Percentiles rank a stretch among this genome's conserved stretches.
Evolutionary conservation across 2,113 vertebrate genomes (phyloP).

Genomic region (Phyllopteryx taeniolatus): DNA sequence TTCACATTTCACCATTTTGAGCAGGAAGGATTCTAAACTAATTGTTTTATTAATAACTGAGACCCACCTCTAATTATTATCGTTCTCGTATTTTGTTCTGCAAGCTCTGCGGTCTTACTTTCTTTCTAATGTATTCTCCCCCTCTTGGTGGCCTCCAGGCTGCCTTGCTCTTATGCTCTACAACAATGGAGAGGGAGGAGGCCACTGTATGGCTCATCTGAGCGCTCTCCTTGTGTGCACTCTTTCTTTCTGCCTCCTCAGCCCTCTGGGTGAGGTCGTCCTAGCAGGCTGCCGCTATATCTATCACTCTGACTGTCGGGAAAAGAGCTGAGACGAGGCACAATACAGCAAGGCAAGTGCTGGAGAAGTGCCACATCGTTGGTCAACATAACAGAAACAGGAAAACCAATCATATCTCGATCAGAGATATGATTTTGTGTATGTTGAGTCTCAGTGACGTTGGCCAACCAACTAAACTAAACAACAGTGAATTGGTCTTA

Average conservation of each 20-base stretch:
- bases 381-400: not conserved
- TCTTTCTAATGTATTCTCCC: conserved; percentile 61
- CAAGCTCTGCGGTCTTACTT: conserved; percentile 14
- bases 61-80: not conserved
- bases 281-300: conserved; percentile 49
- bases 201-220: conserved; percentile 64
- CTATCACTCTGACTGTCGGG: conserved; percentile 21
- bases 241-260: conserved; percentile 28
- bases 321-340: conserved; percentile 33
- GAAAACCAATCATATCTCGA: not conserved
- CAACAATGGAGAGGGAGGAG: conserved; percentile 67
- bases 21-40: too few species aligned
- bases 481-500: too few species aligned
- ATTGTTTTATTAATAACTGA: too few species aligned
- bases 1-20: too few species aligned
- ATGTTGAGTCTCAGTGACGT: not conserved
- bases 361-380: conserved; percentile 13
- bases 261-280: conserved; percentile 60
- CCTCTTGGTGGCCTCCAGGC: conserved; percentile 63
- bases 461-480: not conserved
- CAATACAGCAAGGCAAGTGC: conserved; percentile 23
- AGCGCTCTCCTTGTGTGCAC: conserved; percentile 57
- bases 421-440: not conserved
- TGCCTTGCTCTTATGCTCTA: conserved; percentile 57
- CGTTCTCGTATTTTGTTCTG: conserved; percentile 15